Evolutionary conservation across 2,888 invertebrate genomes (phyloP).

Genomic region (Tachina grossa): DNA sequence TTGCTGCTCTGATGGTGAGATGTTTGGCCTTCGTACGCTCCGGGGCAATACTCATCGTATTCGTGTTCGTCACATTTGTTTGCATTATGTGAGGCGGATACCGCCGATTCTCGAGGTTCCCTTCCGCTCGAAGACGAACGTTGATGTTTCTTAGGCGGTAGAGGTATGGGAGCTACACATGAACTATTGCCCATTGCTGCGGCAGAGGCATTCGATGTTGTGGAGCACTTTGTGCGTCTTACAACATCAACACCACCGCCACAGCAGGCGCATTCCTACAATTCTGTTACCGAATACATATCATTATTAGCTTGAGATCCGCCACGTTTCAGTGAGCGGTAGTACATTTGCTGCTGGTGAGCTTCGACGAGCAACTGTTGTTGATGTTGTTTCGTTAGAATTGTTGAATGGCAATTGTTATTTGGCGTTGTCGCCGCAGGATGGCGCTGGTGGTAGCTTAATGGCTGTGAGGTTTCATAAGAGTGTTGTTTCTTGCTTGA

Average conservation of each 20-base stretch:
- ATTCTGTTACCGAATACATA: conserved; percentile 90
- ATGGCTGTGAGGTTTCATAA: conserved; percentile 79
- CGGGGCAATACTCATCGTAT: conserved; percentile 81
- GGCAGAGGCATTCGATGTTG: conserved; percentile 77
- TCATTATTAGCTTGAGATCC: conserved; percentile 83
- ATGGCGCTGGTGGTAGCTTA: conserved; percentile 76
- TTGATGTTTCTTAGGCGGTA: conserved; percentile 74
- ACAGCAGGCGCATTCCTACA: conserved; percentile 85
- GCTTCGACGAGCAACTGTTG: conserved; percentile 74
- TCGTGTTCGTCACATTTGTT: conserved; percentile 81
- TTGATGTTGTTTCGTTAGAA: conserved; percentile 75
- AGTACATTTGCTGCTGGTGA: conserved; percentile 79
- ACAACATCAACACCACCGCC: conserved; percentile 83
- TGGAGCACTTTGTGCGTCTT: conserved; percentile 76
- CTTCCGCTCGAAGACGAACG: conserved; percentile 74
- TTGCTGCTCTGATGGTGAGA: conserved; percentile 59
- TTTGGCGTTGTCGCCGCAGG: conserved; percentile 73
- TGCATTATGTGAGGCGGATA: conserved; percentile 75
- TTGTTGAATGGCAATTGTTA: conserved; percentile 74
- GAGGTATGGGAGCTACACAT: conserved; percentile 75
- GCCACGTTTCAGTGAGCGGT: conserved; percentile 83
- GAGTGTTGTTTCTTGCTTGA: conserved; percentile 79
- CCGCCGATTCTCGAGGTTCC: conserved; percentile 62
- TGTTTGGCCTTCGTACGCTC: conserved; percentile 73
- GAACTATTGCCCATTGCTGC: conserved; percentile 75